Base-by-base conservation (phyloP, 1,140 invertebrate species). In the Papilio helenus region DNA sequence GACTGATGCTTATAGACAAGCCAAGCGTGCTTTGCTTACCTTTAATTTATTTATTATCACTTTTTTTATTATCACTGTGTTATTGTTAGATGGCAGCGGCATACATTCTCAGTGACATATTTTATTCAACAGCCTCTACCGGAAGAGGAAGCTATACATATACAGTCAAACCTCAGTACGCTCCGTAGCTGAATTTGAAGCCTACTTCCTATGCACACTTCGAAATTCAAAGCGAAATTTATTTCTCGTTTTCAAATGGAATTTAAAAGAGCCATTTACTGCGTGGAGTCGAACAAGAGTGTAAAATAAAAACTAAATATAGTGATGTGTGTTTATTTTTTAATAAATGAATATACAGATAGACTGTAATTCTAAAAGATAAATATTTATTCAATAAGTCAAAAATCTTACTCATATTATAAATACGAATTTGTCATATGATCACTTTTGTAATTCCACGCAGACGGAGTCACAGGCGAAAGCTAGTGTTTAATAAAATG, bases 121-220 rank as follows among this genome's bases (percentile, higher is more conserved):
- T 77, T 77, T 77, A 77, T 77, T 77, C 76, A 77, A 77, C 76
- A 65, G 76, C 76, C 76, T 77, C 76, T 61, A 77, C 76, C 76
- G 76, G 76, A 77, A 77, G 76, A 61, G 76, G 76, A 77, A 65
- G 55, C 76, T 77, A 77, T 77, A 77, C 74, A 76, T 77, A 77
- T 77, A 77, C 76, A 77, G 76, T 77, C 76, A 77, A 77, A 77
- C 76, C 76, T 77, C 76, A 77, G 51, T 77, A 16, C 76, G 76
- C 76, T 77, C 42, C 76, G 76, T 77, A 65, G 76, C 76, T 77
- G 76, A 77, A 77, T 77, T 77, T 77, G 76, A 77, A 77, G 76
- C 76, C 76, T 77, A 77, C 76, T 77, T 77, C 76, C 76, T 77
- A 77, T 77, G 76, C 76, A 77, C 76, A 77, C 55, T 77, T 77